Conservation (phyloP, 2,797 vertebrate genomes). For the Aplochiton taeniatus region DNA sequence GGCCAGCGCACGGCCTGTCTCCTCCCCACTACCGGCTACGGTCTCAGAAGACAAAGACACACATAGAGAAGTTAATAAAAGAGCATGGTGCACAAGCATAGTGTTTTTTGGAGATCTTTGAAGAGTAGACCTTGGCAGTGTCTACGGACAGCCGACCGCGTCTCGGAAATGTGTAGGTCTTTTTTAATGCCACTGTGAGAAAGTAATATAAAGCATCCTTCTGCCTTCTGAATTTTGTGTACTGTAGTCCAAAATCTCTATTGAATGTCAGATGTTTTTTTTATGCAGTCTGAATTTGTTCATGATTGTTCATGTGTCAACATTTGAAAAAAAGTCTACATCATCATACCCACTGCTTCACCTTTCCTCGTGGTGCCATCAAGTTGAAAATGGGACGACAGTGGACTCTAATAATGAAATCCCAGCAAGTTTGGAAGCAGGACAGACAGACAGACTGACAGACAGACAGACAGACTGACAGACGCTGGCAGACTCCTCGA, state of each 20-base stretch:
- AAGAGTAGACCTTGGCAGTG: slow-evolving; percentile 61
- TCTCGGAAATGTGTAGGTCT: slow-evolving; percentile 34
- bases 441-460: neutral
- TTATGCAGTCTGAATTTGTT: neutral
- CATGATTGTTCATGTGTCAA: neutral
- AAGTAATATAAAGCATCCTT: neutral
- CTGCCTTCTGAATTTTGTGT: slow-evolving; percentile 5
- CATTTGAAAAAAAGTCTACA: too few relatives aligned
- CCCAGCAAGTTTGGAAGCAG: too few relatives aligned
- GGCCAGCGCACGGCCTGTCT: slow-evolving; percentile 57
- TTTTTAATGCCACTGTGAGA: slow-evolving; percentile 1
- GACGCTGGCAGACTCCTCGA: slow-evolving; percentile 35
- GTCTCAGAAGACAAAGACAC: slow-evolving; percentile 46
- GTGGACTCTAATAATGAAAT: too few relatives aligned
- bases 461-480: slow-evolving; percentile 14
- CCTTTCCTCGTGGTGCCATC: too few relatives aligned
- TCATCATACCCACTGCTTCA: too few relatives aligned
- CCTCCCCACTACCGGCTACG: slow-evolving; percentile 56
- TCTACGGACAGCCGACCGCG: slow-evolving; percentile 33
- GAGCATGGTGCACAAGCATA: slow-evolving; percentile 59
- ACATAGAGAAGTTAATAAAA: slow-evolving; percentile 61
- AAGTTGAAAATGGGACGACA: too few relatives aligned
- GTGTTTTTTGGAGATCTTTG: slow-evolving; percentile 54
- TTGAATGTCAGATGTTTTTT: too few relatives aligned
- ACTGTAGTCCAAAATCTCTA: too few relatives aligned